Conservation (phyloP, 2,113 vertebrate genomes). For the Grallaria varia region DNA sequence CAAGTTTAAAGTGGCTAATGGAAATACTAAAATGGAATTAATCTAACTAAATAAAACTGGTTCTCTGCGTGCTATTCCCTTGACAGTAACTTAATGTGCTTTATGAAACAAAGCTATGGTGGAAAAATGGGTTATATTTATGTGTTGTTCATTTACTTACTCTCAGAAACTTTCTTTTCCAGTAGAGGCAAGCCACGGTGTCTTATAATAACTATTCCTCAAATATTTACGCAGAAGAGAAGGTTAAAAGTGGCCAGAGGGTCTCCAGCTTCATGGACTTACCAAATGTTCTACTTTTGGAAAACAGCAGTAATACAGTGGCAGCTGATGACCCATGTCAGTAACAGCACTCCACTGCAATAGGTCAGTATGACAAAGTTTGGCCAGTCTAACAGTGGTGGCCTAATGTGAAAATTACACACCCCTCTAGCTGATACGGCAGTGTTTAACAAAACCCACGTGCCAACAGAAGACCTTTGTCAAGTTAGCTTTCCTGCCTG, state of each 20-base stretch:
- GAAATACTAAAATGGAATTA: constrained; percentile 80
- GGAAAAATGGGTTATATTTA: background rate
- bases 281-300: background rate
- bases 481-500: background rate
- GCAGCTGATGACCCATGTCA: background rate
- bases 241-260: background rate
- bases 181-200: background rate
- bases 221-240: background rate
- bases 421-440: background rate
- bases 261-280: background rate
- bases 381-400: background rate
- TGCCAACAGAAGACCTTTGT: background rate
- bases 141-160: background rate
- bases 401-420: background rate
- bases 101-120: constrained; percentile 46
- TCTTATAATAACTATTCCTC: background rate
- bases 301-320: background rate
- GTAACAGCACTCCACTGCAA: background rate
- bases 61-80: constrained; percentile 36
- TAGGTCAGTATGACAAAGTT: background rate
- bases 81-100: constrained; percentile 50
- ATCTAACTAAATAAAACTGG: constrained; percentile 71
- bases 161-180: background rate
- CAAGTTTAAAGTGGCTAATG: constrained; percentile 75
- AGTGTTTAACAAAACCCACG: background rate